Evolutionary conservation across 2,797 vertebrate genomes (phyloP), one percentile per base, ranked within the genome.

Genomic region (Heliangelus exortis): DNA sequence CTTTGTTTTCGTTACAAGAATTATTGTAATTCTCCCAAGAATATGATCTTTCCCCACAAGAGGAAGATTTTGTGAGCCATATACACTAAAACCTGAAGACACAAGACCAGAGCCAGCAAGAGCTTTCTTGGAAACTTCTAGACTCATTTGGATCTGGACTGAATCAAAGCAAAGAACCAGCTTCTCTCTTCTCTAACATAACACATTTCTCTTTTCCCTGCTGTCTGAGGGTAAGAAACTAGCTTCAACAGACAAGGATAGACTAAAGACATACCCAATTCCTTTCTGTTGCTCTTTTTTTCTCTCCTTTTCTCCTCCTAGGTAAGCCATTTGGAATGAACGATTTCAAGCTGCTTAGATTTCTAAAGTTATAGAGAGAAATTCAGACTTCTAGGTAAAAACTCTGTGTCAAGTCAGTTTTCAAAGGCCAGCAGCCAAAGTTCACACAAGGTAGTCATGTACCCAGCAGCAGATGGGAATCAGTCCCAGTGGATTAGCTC

Each of bases 11-110:
- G 6, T 89, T 95, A 89, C 88, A 95, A 85, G 81, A 94, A 94
- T 95, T 92, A 93, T 77, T 92, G 92, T 90, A 94, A 95, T 95
- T 92, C 92, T 95, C 90, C 61, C 81, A 95, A 95, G 86, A 95
- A 95, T 93, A 95, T 67, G 84, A 92, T 93, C 72, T 95, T 92
- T 90, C 81, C 45, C 68, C 90, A 77, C 62, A 93, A 90, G 54
- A 88, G 26, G 81, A 94, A 92, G 89, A 94, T 90, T 95, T 96
- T 94, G 43, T 87, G 50, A 94, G 53, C 82, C 57, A n/a, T 68
- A 83, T 82, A 85, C 5, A 9, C 84, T 89, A 95, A 94, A 95
- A 95, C 29, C 50, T 92, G 65, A 82, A 90, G 68, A 80, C 68
- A 74, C 3, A 10, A 89, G 33, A 71, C 68, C 22, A 48, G 41